phyloP scores from a whole-genome alignment of 2,888 invertebrate genomes.

The Physocephala rufipes region DNA sequence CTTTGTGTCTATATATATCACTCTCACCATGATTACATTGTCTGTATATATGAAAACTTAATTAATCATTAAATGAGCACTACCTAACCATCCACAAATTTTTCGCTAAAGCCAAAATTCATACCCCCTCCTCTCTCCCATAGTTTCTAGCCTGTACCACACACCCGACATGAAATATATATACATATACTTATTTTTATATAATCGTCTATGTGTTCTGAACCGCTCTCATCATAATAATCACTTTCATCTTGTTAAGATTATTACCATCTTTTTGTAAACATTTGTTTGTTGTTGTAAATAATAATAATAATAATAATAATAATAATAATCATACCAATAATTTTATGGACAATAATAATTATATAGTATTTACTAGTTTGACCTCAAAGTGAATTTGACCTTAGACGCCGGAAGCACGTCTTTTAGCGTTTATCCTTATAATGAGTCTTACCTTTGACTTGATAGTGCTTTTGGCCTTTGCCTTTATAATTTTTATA shows the following conservation, averaged over 20 bases:
- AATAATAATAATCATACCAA: not conserved
- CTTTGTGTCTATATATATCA: not conserved
- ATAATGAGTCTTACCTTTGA: no score
- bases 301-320: constrained; percentile 19
- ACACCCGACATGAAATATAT: no score
- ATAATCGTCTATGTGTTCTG: constrained; percentile 23
- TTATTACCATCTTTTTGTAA: constrained; percentile 3
- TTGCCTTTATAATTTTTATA: no score
- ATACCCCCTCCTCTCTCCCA: not conserved
- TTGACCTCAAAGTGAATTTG: no score
- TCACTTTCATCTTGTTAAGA: not conserved
- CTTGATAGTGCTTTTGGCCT: no score
- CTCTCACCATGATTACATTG: not conserved
- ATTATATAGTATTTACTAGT: no score
- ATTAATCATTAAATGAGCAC: no score
- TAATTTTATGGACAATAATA: no score
- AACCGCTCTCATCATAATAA: not conserved
- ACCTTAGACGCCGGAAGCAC: no score
- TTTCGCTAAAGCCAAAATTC: not conserved
- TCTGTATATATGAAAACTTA: not conserved
- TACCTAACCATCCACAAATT: not conserved
- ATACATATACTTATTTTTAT: no score
- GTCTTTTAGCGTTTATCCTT: no score
- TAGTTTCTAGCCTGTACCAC: no score
- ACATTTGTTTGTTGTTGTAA: constrained; percentile 20